These are phyloP conservation scores for Tinamus guttatus DNA, from an alignment of 2,113 vertebrate species.

Conservation along the genomic window DNA sequence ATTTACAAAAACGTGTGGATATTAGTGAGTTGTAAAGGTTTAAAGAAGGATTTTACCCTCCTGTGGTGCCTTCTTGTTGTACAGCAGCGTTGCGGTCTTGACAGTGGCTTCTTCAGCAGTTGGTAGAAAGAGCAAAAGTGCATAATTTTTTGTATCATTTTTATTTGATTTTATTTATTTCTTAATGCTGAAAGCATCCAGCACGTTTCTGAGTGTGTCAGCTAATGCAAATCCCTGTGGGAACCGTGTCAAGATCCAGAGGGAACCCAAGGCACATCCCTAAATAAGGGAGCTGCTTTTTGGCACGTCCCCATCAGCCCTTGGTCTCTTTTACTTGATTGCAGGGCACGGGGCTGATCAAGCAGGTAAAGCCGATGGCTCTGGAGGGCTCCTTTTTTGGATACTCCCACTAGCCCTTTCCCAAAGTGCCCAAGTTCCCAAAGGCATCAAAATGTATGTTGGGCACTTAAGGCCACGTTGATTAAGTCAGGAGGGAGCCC, in stretches of 20 bases:
- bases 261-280: rapidly evolving
- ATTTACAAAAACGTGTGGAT: neutral
- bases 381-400: neutral
- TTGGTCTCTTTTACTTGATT: neutral
- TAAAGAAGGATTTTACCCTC: neutral
- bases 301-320: neutral
- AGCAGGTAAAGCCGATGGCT: neutral
- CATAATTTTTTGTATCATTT: rapidly evolving
- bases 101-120: neutral
- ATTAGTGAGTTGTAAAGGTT: neutral
- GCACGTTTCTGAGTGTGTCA: neutral
- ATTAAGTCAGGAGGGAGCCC: neutral
- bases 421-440: rapidly evolving
- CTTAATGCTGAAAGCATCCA: neutral
- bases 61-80: neutral
- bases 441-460: no score
- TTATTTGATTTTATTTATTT: neutral
- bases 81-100: neutral
- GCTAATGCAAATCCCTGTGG: neutral
- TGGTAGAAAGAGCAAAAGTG: neutral
- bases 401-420: neutral
- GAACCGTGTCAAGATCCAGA: neutral
- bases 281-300: neutral
- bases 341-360: rapidly evolving
- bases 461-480: neutral